Conservation (phyloP, 1,140 invertebrate genomes). For the Elysia chlorotica region DNA sequence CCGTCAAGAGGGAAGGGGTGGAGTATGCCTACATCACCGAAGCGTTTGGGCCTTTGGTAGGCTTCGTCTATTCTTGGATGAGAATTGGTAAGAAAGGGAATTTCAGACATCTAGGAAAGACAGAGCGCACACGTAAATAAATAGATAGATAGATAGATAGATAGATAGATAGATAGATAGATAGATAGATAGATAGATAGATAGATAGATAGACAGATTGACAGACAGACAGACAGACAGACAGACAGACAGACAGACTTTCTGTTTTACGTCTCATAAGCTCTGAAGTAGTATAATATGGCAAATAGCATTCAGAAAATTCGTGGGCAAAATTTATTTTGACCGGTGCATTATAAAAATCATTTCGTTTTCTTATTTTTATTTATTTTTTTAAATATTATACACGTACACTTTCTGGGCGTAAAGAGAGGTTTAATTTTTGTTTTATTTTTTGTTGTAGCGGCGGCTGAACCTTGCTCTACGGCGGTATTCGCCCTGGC, state of each 20-base stretch:
- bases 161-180: background rate
- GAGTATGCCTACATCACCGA: slow-evolving; percentile 45
- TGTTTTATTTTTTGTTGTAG: slow-evolving; percentile 15
- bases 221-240: background rate
- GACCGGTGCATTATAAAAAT: too few species aligned
- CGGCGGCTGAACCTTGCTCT: slow-evolving; percentile 34
- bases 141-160: background rate
- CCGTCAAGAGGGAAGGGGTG: slow-evolving; percentile 36
- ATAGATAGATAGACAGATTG: background rate
- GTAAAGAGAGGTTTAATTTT: too few species aligned
- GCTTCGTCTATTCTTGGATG: slow-evolving; percentile 45
- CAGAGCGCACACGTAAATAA: background rate
- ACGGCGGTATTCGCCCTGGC: slow-evolving; percentile 41
- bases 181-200: background rate
- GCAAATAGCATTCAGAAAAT: too few species aligned
- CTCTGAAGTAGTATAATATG: too few species aligned
- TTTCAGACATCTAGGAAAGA: background rate
- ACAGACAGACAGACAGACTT: background rate
- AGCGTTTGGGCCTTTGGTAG: slow-evolving; percentile 39
- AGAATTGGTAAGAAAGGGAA: slow-evolving; percentile 23
- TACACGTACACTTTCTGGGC: too few species aligned
- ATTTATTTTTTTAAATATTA: too few species aligned
- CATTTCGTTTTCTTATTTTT: too few species aligned
- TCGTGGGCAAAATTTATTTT: too few species aligned
- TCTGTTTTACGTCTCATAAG: too few species aligned